Evolutionary conservation across 92 coral and sea anemone genomes (phyloP), one percentile per base, ranked within the genome.

Genomic region (Isaurus tuberculatus): DNA sequence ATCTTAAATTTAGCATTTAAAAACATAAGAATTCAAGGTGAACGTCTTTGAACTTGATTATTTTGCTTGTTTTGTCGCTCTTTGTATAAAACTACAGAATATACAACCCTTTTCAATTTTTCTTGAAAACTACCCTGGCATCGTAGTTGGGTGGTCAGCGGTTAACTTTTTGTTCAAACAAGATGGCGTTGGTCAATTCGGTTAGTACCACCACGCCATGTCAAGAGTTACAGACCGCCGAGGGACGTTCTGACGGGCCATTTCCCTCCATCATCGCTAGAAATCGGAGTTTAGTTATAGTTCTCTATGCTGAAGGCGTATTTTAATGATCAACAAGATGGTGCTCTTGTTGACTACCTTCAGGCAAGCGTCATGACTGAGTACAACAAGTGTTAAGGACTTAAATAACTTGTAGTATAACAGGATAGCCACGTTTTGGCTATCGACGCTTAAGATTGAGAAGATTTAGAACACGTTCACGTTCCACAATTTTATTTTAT

Each of bases 191-290:
- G 43, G 43, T 37, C 43, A 37, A 9, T 37, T 37, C 8, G 43
- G 43, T 37, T 4, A 37, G 43, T 37, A 51, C 60, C 17, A 51
- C 60, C 60, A 43, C 49, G 49, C 49, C 49, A 43, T 43, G 7
- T 43, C 49, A 43, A 43, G 49, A 43, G 49, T 43, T 51, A 51
- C 67, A 61, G 67, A 7, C 67, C 27, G 67, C 31, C 30, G 31
- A 61, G 20, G 67, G 31, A 61, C 67, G 67, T 61, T 61, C 67
- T 61, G 67, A 61, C 28, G 67, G 67, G 20, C 67, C 67, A 61
- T 27, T 61, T 61, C 67, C 67, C 67, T 61, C 29, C 67, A 61
- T 61, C 67, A 61, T 61, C 27, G 67, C 67, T 61, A 61, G 67
- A 19, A 61, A 61, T 61, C 31, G 67, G 67, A 61, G 30, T 19